phyloP scores from a whole-genome alignment of 2,797 vertebrate genomes.

The Nyctibius grandis region DNA sequence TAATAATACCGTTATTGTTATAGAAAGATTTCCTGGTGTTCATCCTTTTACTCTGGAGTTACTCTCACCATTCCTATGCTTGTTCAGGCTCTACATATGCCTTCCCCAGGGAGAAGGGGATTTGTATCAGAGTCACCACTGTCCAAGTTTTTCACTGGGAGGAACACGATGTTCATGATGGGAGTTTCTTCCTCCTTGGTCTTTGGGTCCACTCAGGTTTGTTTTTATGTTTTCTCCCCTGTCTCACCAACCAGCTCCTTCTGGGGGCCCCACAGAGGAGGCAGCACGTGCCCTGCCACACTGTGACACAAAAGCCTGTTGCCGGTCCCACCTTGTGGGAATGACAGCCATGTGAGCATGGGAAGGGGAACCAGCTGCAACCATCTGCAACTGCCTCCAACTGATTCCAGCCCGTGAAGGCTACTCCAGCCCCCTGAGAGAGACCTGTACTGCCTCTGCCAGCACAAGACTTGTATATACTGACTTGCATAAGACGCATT shows the following conservation, averaged over 20 bases:
- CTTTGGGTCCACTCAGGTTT: neutral
- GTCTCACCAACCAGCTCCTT: neutral
- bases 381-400: neutral
- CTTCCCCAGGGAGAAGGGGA: neutral
- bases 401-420: rapidly evolving
- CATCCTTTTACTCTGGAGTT: neutral
- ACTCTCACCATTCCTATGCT: neutral
- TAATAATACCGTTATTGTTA: neutral
- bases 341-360: rapidly evolving
- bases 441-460: neutral
- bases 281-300: rapidly evolving
- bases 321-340: neutral
- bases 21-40: neutral
- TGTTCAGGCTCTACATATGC: rapidly evolving
- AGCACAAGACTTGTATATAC: too few species aligned
- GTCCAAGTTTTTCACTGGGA: neutral
- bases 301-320: neutral
- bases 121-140: neutral
- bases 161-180: neutral
- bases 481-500: neutral
- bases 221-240: neutral
- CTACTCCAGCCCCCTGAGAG: neutral
- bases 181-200: neutral
- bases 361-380: neutral
- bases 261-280: neutral